A percentile compares a stretch with the other conserved stretches of the same genome.
Evolutionary conservation across 1,140 invertebrate species (phyloP).

Genomic region (Achatina immaculata): DNA sequence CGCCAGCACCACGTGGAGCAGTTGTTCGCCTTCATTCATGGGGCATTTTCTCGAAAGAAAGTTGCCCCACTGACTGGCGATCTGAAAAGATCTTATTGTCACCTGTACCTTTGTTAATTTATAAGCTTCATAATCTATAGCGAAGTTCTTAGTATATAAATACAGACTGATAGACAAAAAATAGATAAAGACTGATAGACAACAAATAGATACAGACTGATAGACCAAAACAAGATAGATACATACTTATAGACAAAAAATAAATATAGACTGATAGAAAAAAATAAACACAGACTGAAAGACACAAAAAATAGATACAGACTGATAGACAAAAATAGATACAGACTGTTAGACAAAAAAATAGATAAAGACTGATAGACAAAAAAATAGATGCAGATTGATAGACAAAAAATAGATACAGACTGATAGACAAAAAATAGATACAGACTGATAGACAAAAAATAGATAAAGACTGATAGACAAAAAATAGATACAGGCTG

Average conservation of each 20-base stretch:
- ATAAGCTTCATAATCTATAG: too few species aligned
- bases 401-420: conserved; percentile 2
- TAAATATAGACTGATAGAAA: not conserved
- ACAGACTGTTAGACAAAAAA: not conserved
- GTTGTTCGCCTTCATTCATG: too few species aligned
- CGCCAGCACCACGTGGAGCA: too few species aligned
- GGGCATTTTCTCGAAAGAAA: too few species aligned
- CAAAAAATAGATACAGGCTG: not conserved
- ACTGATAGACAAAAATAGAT: not conserved
- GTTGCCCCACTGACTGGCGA: too few species aligned
- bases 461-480: conserved; percentile 2
- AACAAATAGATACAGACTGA: conserved; percentile 1
- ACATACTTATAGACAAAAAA: not conserved
- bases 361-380: conserved; percentile 6
- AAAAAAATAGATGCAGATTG: conserved; percentile 2
- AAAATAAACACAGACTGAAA: not conserved
- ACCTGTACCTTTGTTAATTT: too few species aligned
- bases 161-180: conserved; percentile 20
- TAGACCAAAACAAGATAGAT: too few species aligned
- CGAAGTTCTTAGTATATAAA: too few species aligned
- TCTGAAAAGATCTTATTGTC: too few species aligned
- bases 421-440: not conserved
- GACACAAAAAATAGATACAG: not conserved
- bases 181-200: conserved; percentile 4
- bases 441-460: not conserved